Evolutionary conservation across 2,888 invertebrate species (phyloP).

Genomic region (Julus scandinavius): DNA sequence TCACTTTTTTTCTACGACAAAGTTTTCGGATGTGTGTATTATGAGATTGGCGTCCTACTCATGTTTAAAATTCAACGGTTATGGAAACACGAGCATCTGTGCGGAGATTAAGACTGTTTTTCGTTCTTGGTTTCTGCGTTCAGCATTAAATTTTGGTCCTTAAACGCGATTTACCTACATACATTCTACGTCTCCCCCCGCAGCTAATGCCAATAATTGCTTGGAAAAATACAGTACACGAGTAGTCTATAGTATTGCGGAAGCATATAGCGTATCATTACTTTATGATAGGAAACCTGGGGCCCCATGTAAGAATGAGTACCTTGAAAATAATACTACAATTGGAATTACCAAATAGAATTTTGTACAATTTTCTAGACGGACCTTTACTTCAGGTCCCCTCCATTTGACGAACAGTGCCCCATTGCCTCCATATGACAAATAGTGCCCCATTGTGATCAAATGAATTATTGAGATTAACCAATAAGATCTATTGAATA

Average conservation of each 20-base stretch:
- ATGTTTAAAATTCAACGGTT: neutral
- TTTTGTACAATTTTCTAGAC: too few species aligned
- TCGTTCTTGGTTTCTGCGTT: neutral
- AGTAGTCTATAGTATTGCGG: neutral
- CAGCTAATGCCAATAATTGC: neutral
- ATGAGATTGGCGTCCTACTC: neutral
- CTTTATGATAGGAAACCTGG: neutral
- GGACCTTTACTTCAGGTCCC: too few species aligned
- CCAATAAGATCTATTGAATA: too few species aligned
- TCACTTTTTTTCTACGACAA: neutral
- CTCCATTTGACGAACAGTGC: too few species aligned
- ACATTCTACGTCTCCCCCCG: neutral
- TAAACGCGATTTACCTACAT: neutral
- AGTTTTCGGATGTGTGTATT: neutral
- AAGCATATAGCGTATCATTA: too few species aligned
- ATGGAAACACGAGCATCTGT: neutral
- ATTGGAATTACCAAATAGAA: too few species aligned
- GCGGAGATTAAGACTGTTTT: neutral
- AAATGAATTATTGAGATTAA: too few species aligned
- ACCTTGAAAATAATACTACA: too few species aligned
- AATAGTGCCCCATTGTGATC: too few species aligned
- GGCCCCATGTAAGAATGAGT: neutral
- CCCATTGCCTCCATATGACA: too few species aligned
- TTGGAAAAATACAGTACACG: neutral
- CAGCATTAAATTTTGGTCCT: constrained; percentile 4